Evolutionary conservation across 2,888 invertebrate species (phyloP).

Genomic region (Temnothorax rugatulus): DNA sequence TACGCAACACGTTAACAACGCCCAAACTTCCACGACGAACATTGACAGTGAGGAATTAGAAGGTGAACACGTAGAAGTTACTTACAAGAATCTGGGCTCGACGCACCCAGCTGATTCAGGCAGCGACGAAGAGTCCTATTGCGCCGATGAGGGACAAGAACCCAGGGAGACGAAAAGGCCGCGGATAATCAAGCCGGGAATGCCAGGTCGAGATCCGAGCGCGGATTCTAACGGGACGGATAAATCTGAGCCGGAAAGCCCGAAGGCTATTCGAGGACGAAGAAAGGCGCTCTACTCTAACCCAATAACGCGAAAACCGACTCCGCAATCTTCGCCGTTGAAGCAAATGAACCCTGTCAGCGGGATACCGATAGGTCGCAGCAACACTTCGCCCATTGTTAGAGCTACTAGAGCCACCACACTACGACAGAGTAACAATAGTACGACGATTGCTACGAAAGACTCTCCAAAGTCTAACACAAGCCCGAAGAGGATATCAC

Average conservation of each 20-base stretch:
- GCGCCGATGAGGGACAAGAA: constrained; percentile 72
- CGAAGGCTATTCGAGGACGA: constrained; percentile 89
- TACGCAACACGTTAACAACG: constrained; percentile 70
- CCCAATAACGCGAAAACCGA: constrained; percentile 81
- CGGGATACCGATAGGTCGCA: constrained; percentile 82
- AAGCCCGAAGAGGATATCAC: constrained; percentile 78
- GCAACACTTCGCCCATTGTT: constrained; percentile 83
- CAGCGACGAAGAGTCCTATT: constrained; percentile 74
- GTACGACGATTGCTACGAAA: constrained; percentile 60
- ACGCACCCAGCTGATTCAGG: constrained; percentile 68
- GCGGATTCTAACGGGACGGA: constrained; percentile 81
- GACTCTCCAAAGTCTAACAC: constrained; percentile 78
- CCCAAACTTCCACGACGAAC: constrained; percentile 52
- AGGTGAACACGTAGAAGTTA: constrained; percentile 56
- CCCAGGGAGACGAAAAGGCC: constrained; percentile 83
- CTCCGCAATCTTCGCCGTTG: constrained; percentile 82
- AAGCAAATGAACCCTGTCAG: constrained; percentile 77
- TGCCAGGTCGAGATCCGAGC: constrained; percentile 78
- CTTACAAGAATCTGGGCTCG: constrained; percentile 51
- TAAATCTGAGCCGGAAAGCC: constrained; percentile 81
- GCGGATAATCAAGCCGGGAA: constrained; percentile 87
- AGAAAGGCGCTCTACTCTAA: constrained; percentile 90
- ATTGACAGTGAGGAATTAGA: constrained; percentile 69
- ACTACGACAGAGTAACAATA: constrained; percentile 81
- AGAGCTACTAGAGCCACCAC: constrained; percentile 82